Percentiles rank a stretch among this genome's conserved stretches.
Evolutionary conservation across 2,113 vertebrate species (phyloP).

Genomic region (Scopus umbretta): DNA sequence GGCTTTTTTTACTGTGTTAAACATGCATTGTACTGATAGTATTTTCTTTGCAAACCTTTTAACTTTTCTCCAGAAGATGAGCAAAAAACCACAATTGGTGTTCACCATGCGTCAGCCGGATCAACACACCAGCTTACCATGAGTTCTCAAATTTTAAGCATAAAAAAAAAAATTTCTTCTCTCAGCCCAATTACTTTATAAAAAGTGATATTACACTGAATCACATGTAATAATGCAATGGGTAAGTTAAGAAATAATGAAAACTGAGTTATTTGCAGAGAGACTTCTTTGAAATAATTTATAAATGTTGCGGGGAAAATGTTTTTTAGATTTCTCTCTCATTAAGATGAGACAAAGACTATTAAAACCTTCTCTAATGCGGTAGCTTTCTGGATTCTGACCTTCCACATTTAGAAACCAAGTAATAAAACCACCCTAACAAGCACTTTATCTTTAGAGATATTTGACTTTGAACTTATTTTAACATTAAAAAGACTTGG

Average conservation of each 20-base stretch:
- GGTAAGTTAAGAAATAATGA: neutral
- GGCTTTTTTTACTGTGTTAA: constrained; percentile 12
- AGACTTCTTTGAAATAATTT: constrained; percentile 38
- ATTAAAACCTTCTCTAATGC: constrained; percentile 68
- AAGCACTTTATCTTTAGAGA: constrained; percentile 64
- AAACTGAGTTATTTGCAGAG: neutral
- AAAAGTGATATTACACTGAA: neutral
- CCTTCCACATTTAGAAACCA: constrained; percentile 71
- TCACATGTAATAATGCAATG: neutral
- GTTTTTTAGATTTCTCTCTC: constrained; percentile 45
- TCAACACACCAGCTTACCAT: neutral
- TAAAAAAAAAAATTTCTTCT: neutral
- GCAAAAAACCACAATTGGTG: constrained; percentile 35
- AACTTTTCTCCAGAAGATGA: constrained; percentile 56
- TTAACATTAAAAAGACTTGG: constrained; percentile 72
- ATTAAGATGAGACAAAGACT: constrained; percentile 72
- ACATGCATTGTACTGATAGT: constrained; percentile 18
- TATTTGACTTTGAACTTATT: constrained; percentile 77
- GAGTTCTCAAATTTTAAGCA: constrained; percentile 44
- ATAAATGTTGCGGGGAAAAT: constrained; percentile 17
- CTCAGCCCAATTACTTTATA: constrained; percentile 10
- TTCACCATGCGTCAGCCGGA: neutral
- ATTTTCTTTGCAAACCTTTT: constrained; percentile 39
- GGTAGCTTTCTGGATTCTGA: constrained; percentile 73
- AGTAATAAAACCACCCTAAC: constrained; percentile 69